phyloP scores from a whole-genome alignment of 2,797 vertebrate genomes.

The Hylomyscus alleni region DNA sequence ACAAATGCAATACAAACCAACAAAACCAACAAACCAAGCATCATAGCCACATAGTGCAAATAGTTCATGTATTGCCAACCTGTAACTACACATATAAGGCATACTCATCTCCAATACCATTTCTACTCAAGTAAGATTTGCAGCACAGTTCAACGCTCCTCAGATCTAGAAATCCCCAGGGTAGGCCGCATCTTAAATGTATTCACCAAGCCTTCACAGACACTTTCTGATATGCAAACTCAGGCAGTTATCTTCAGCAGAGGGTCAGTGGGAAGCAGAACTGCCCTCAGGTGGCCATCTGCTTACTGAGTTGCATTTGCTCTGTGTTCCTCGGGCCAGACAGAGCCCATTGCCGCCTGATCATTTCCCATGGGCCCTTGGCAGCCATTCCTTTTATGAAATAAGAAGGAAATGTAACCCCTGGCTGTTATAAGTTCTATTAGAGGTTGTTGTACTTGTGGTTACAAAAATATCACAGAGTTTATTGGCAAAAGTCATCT shows the following conservation, averaged over 20 bases:
- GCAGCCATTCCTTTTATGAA: background rate
- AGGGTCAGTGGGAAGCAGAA: background rate
- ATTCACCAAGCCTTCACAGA: background rate
- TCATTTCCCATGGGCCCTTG: background rate
- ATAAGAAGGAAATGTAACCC: constrained; percentile 32
- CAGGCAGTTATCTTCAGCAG: background rate
- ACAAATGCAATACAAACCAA: background rate
- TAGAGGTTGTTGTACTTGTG: background rate
- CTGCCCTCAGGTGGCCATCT: background rate
- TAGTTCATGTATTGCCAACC: background rate
- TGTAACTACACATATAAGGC: background rate
- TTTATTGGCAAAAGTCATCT: background rate
- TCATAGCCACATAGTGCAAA: background rate
- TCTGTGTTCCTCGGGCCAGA: background rate
- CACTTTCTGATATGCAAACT: background rate
- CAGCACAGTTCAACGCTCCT: background rate
- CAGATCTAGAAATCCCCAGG: background rate
- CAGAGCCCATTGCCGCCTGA: background rate
- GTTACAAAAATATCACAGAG: background rate
- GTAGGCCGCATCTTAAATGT: background rate
- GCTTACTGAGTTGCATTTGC: background rate
- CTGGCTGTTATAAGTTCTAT: background rate
- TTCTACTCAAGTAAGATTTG: constrained; percentile 19
- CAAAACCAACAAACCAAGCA: background rate
- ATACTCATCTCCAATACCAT: constrained; percentile 10